Evolutionary conservation across 2,888 invertebrate genomes (phyloP).

Genomic region (Mythimna albipuncta): DNA sequence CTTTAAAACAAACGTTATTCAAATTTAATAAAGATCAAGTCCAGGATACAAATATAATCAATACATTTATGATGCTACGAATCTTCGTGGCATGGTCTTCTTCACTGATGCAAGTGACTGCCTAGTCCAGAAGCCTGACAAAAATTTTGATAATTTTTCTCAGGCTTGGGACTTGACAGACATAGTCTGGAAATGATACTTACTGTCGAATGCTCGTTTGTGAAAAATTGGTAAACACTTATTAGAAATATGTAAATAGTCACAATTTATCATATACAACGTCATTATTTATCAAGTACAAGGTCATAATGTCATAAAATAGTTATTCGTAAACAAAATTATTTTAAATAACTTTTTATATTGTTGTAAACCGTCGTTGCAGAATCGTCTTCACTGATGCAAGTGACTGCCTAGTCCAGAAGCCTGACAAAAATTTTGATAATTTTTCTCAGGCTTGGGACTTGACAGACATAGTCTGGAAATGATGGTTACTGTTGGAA

Average conservation of each 20-base stretch:
- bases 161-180: not conserved
- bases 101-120: not conserved
- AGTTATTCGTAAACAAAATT: not conserved
- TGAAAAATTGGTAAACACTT: too few relatives aligned
- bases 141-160: not conserved
- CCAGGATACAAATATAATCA: too few relatives aligned
- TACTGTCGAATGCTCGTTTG: too few relatives aligned
- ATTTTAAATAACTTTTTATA: not conserved
- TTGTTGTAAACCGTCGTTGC: not conserved
- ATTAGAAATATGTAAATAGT: too few relatives aligned
- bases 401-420: not conserved
- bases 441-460: not conserved
- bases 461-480: not conserved
- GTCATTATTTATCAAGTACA: too few relatives aligned
- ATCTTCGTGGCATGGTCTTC: not conserved
- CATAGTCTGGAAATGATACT: not conserved
- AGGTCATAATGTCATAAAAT: too few relatives aligned
- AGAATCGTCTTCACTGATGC: not conserved
- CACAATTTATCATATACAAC: not conserved
- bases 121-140: not conserved
- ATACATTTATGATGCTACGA: not conserved
- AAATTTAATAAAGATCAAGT: not conserved
- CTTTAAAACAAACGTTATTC: not conserved
- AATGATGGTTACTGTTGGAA: not conserved
- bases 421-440: not conserved